These are phyloP conservation scores for Augochlorella aurata DNA, from an alignment of 2,888 invertebrate genomes.

Conservation along the genomic window DNA sequence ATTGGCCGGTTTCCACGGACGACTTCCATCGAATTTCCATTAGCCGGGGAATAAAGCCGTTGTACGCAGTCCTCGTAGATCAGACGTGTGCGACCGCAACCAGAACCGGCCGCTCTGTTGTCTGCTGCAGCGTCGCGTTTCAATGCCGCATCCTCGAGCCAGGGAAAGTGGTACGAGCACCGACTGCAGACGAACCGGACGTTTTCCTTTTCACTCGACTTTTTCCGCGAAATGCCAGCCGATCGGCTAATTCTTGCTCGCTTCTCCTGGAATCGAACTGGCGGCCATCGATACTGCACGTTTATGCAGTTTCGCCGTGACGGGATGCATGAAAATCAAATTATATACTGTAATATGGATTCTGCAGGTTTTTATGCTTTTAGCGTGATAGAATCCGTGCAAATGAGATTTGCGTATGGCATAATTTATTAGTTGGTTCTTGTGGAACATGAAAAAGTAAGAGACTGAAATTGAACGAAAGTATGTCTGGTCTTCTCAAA, in stretches of 20 bases:
- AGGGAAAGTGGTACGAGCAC: slow-evolving; percentile 62
- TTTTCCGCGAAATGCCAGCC: not conserved
- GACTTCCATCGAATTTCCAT: slow-evolving; percentile 52
- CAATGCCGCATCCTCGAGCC: slow-evolving; percentile 43
- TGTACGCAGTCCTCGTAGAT: slow-evolving; percentile 47
- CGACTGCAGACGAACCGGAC: slow-evolving; percentile 56
- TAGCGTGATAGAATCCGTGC: too few species aligned
- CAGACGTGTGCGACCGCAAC: slow-evolving; percentile 52
- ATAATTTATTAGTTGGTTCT: too few species aligned
- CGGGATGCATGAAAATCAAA: not conserved
- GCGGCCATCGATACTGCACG: not conserved
- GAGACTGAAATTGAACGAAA: too few species aligned
- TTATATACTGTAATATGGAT: too few species aligned
- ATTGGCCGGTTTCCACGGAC: slow-evolving; percentile 55
- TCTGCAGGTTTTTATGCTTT: too few species aligned
- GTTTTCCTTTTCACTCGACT: slow-evolving; percentile 57
- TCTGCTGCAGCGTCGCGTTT: slow-evolving; percentile 41
- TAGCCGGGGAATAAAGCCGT: slow-evolving; percentile 8
- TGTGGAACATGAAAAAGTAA: too few species aligned
- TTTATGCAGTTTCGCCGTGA: not conserved
- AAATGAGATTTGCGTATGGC: too few species aligned
- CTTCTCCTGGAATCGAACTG: not conserved
- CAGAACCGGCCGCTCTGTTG: slow-evolving; percentile 34
- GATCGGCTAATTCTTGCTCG: not conserved
- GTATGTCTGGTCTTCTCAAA: too few species aligned